Evolutionary conservation across 2,888 invertebrate species (phyloP).

Genomic region (Troglohyphantes excavatus): DNA sequence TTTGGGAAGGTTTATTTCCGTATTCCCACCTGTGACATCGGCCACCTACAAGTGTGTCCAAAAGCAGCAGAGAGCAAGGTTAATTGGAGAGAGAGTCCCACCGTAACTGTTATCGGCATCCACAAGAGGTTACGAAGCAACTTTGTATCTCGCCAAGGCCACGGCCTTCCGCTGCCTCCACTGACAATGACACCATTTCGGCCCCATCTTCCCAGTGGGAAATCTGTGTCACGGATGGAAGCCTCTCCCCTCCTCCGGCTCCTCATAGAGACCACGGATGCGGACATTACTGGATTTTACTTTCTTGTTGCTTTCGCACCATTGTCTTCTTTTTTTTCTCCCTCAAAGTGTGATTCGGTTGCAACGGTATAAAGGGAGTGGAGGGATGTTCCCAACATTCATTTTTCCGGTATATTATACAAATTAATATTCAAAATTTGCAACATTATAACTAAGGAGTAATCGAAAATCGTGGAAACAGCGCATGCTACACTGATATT

Average conservation of each 20-base stretch:
- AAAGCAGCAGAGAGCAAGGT: slow-evolving; percentile 45
- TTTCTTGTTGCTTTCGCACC: not conserved
- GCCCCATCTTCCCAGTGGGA: slow-evolving; percentile 55
- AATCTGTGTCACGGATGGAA: slow-evolving; percentile 72
- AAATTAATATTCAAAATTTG: no score
- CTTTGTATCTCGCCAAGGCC: slow-evolving; percentile 58
- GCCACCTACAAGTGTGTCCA: slow-evolving; percentile 6
- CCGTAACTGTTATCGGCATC: slow-evolving; percentile 2
- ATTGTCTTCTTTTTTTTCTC: not conserved
- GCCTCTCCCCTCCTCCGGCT: not conserved
- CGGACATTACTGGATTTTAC: not conserved
- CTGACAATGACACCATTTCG: slow-evolving; percentile 74
- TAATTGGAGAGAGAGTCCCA: slow-evolving; percentile 39
- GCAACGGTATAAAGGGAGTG: no score
- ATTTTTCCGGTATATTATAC: no score
- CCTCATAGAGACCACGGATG: not conserved
- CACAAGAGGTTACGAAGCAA: slow-evolving; percentile 27
- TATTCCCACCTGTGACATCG: not conserved
- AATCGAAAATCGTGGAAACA: no score
- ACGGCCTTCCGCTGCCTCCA: slow-evolving; percentile 71
- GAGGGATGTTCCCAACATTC: no score
- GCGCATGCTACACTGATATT: no score
- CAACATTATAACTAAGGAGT: no score
- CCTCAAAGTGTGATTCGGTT: not conserved
- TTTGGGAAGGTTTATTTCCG: slow-evolving; percentile 15